Evolutionary conservation across 2,888 invertebrate genomes (phyloP).

Genomic region (Hybos culiciformis): DNA sequence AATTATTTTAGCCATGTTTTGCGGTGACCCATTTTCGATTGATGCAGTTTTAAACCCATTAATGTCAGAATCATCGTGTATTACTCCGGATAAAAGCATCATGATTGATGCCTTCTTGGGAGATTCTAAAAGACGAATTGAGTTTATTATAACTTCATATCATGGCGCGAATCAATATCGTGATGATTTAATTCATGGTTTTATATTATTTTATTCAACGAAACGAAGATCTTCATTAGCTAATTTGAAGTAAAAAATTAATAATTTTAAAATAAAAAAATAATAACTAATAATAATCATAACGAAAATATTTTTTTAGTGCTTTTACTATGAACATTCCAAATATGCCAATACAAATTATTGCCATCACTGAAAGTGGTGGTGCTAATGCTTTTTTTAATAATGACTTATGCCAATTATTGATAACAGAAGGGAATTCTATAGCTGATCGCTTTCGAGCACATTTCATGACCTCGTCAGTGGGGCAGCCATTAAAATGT

Average conservation of each 20-base stretch:
- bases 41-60: slow-evolving; percentile 81
- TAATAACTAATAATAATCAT: neutral
- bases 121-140: slow-evolving; percentile 75
- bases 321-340: slow-evolving; percentile 89
- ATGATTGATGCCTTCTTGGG: slow-evolving; percentile 86
- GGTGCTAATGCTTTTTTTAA: slow-evolving; percentile 83
- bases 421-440: slow-evolving; percentile 87
- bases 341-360: slow-evolving; percentile 83
- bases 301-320: slow-evolving; percentile 38
- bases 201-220: slow-evolving; percentile 87
- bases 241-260: slow-evolving; percentile 60
- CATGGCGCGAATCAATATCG: slow-evolving; percentile 87
- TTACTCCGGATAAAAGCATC: slow-evolving; percentile 57
- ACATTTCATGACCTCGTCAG: slow-evolving; percentile 83
- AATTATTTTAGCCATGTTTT: slow-evolving; percentile 91
- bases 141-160: slow-evolving; percentile 86
- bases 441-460: slow-evolving; percentile 80
- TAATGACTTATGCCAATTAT: slow-evolving; percentile 74
- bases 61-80: slow-evolving; percentile 68
- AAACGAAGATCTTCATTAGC: slow-evolving; percentile 89
- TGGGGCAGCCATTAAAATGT: slow-evolving; percentile 78
- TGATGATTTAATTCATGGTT: slow-evolving; percentile 87
- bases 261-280: neutral
- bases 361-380: slow-evolving; percentile 82
- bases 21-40: slow-evolving; percentile 85